phyloP scores from a whole-genome alignment of 2,888 invertebrate genomes.

The Drosophila austrosaltans region DNA sequence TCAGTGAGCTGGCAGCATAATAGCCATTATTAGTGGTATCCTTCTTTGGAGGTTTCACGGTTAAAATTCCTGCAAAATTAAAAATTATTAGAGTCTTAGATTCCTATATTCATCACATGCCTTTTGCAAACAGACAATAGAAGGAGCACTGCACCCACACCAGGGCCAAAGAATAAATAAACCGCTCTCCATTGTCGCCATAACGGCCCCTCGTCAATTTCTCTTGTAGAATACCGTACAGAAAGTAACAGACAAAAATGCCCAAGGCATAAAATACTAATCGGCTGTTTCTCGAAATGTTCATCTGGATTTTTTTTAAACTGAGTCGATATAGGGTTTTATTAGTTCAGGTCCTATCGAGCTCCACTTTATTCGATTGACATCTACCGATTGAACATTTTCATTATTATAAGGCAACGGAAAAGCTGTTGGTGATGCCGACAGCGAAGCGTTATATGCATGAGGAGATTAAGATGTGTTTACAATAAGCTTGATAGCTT shows the following conservation, averaged over 20 bases:
- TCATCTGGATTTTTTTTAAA: conserved; percentile 43
- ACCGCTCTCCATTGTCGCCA: conserved; percentile 89
- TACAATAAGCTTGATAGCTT: too few relatives aligned
- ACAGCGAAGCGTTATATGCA: too few relatives aligned
- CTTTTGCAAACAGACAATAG: conserved; percentile 93
- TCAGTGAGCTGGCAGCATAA: conserved; percentile 92
- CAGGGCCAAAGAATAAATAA: conserved; percentile 92
- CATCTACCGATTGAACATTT: too few relatives aligned
- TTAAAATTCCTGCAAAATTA: conserved; percentile 79
- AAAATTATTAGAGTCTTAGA: too few relatives aligned
- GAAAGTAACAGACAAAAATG: conserved; percentile 96
- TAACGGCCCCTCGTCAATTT: conserved; percentile 96
- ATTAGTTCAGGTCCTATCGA: too few relatives aligned
- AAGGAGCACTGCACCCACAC: conserved; percentile 95
- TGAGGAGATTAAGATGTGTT: too few relatives aligned
- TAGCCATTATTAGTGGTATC: conserved; percentile 91
- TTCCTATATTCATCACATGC: conserved; percentile 45
- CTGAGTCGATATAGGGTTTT: too few relatives aligned
- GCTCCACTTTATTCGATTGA: too few relatives aligned
- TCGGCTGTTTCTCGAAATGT: conserved; percentile 83
- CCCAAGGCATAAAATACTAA: conserved; percentile 92
- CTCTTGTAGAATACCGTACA: conserved; percentile 97
- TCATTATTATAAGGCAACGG: too few relatives aligned
- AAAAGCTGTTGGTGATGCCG: too few relatives aligned
- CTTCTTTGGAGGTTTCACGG: conserved; percentile 86